Percentiles rank a stretch among this genome's conserved stretches.
Evolutionary conservation across 2,797 vertebrate species (phyloP).

Genomic region (Oreochromis grahami): DNA sequence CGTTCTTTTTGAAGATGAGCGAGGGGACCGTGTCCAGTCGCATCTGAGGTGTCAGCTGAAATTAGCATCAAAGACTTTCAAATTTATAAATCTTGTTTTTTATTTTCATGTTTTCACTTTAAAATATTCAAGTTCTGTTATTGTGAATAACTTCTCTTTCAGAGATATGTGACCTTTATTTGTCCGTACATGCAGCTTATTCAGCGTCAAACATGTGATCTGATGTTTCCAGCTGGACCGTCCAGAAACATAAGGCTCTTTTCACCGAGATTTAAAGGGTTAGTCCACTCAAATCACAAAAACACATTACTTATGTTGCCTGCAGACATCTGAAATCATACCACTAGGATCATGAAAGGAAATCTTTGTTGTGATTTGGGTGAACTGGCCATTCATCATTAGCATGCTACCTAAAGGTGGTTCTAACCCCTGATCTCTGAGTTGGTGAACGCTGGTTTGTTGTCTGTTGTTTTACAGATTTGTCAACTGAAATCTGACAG

Average conservation of each 20-base stretch:
- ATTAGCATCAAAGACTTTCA: background rate
- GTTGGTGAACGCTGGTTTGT: background rate
- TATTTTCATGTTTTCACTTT: background rate
- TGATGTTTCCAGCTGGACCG: background rate
- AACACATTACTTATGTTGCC: background rate
- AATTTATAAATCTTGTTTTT: background rate
- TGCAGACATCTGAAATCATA: background rate
- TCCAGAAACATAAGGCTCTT: background rate
- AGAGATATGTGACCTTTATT: background rate
- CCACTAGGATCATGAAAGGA: background rate
- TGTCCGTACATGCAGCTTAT: background rate
- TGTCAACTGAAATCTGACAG: background rate
- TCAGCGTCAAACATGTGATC: background rate
- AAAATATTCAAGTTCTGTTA: background rate
- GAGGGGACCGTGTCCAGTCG: constrained; percentile 87
- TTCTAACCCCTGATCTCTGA: background rate
- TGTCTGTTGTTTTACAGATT: background rate
- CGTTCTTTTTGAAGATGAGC: constrained; percentile 91
- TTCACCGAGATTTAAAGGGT: background rate
- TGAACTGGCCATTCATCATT: background rate
- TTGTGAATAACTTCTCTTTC: background rate
- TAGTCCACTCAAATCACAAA: background rate
- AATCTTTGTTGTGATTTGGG: background rate
- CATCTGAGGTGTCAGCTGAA: constrained; percentile 69
- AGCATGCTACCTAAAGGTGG: background rate